phyloP scores from a whole-genome alignment of 2,113 vertebrate species.

The Pycnonotus jocosus region DNA sequence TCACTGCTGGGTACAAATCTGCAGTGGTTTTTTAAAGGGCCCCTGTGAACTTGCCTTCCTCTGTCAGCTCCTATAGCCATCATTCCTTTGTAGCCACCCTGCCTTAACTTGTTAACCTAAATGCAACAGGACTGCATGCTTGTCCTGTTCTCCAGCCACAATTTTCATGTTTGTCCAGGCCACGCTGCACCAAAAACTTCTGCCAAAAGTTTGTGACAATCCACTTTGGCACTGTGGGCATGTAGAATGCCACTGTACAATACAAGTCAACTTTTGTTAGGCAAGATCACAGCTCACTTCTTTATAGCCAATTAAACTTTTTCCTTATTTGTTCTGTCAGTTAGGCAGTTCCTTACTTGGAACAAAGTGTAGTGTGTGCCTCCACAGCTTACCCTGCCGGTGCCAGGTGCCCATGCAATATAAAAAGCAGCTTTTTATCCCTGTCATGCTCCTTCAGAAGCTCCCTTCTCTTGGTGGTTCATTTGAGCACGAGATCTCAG shows the following conservation, averaged over 20 bases:
- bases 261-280: neutral
- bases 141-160: neutral
- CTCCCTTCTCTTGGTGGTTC: neutral
- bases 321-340: neutral
- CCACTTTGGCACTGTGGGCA: neutral
- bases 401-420: neutral
- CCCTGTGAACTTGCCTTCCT: neutral
- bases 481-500: neutral
- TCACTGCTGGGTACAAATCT: neutral
- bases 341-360: neutral
- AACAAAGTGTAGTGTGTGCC: neutral
- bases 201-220: neutral
- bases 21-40: neutral
- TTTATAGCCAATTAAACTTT: neutral
- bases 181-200: neutral
- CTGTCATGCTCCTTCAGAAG: neutral
- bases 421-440: neutral
- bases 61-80: neutral
- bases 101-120: neutral
- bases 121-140: neutral
- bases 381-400: neutral
- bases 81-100: neutral
- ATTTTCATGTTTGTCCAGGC: neutral
- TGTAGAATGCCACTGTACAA: neutral
- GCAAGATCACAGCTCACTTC: neutral